Evolutionary conservation across 2,113 vertebrate species (phyloP).

Genomic region (Chroicocephalus ridibundus): DNA sequence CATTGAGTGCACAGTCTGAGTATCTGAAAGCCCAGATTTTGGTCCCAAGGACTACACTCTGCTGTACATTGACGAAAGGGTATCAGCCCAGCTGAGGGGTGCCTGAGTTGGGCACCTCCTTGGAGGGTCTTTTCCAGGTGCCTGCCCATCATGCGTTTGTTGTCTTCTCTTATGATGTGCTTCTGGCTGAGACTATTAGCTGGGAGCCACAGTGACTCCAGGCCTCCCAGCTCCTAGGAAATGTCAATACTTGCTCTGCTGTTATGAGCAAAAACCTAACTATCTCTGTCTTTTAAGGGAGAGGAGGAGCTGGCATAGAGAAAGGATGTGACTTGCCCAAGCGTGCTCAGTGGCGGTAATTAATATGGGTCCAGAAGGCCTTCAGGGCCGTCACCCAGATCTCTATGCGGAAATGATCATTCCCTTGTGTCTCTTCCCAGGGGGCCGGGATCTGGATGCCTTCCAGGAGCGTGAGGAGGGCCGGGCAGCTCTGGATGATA

Average conservation of each 20-base stretch:
- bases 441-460: slow-evolving; percentile 70
- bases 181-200: neutral
- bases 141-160: neutral
- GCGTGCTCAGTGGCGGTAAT: neutral
- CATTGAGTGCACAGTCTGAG: neutral
- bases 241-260: neutral
- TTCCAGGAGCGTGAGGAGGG: slow-evolving; percentile 76
- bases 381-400: neutral
- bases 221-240: neutral
- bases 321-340: neutral
- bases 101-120: neutral
- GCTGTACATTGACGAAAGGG: neutral
- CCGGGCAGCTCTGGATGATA: slow-evolving; percentile 79
- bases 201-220: neutral
- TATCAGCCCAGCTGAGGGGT: neutral
- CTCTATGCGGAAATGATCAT: neutral
- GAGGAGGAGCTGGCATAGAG: neutral
- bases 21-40: neutral
- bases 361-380: neutral
- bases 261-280: neutral
- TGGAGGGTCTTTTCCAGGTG: neutral
- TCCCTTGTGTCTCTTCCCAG: slow-evolving; percentile 48
- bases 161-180: neutral
- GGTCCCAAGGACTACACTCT: neutral
- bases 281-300: neutral